Evolutionary conservation across 2,113 vertebrate species (phyloP), one percentile per base, ranked within the genome.

Genomic region (Zosterops lateralis): DNA sequence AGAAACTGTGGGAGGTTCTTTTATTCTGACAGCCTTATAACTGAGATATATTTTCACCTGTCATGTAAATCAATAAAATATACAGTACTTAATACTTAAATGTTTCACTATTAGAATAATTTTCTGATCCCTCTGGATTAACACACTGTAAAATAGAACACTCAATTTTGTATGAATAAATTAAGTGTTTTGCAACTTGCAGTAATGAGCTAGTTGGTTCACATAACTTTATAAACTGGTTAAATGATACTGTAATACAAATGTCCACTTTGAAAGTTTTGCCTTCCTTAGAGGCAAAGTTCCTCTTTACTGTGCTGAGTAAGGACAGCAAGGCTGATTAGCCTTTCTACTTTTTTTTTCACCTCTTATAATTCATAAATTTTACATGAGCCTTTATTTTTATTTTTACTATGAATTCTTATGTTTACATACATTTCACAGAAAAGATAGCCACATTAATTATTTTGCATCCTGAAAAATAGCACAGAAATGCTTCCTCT

Each of bases 51-150:
- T 96, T 96, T 96, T 95, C 74, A 92, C 94, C 93, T 96, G 93
- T 96, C 96, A 96, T 84, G 67, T 93, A 97, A 90, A 97, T 97
- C 96, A 97, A 96, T 96, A 97, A 96, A 91, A 93, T 90, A 95
- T 87, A 97, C 76, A 45, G 93, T 94, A 96, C 87, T 97, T 96
- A 96, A 97, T 95, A 95, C 72, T 96, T 96, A 93, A 97, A 95
- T 94, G 90, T 95, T 97, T 97, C 93, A 91, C 92, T 95, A 93
- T 96, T 94, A 96, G 88, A 67, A 95, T 84, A 7, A 97, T 91
- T 94, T 95, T 76, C 74, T 62, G 83, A 88, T 96, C 92, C 91
- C 72, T 95, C 95, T 66, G 91, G 83, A 95, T 95, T 95, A 96
- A 72, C 67, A 93, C 87, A 86, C 65, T 92, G 90, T 96, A 92